Conservation (phyloP, 2,113 vertebrate species). For the Gracilinanus agilis region DNA sequence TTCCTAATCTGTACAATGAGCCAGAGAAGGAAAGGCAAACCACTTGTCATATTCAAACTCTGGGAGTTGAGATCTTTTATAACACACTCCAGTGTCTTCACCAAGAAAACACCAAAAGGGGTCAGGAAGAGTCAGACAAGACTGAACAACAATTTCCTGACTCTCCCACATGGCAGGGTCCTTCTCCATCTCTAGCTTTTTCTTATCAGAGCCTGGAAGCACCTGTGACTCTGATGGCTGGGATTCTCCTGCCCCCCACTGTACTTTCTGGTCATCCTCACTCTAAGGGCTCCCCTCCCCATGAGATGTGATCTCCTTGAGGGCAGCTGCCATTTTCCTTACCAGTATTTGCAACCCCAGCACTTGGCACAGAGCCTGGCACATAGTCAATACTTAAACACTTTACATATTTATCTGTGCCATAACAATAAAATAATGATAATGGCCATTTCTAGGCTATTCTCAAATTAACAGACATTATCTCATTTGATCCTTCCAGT, state of each 20-base stretch:
- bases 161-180: neutral
- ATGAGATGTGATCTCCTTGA: neutral
- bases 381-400: neutral
- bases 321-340: neutral
- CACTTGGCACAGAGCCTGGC: neutral
- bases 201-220: neutral
- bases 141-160: too few relatives aligned
- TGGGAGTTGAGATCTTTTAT: too few relatives aligned
- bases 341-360: neutral
- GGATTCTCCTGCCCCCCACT: neutral
- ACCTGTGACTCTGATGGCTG: neutral
- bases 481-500: neutral
- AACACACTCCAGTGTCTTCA: too few relatives aligned
- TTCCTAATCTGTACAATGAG: too few relatives aligned
- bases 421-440: neutral
- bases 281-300: too few relatives aligned
- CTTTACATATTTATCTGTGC: neutral
- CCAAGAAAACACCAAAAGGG: too few relatives aligned
- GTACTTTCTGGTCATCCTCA: neutral
- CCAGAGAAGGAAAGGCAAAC: too few relatives aligned
- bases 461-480: neutral
- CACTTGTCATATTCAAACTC: too few relatives aligned
- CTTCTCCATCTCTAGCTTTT: neutral
- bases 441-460: neutral
- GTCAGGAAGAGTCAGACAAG: too few relatives aligned